Base-by-base conservation (phyloP, 53 echinoderm and acorn worm genomes). In the Antedon mediterranea region DNA sequence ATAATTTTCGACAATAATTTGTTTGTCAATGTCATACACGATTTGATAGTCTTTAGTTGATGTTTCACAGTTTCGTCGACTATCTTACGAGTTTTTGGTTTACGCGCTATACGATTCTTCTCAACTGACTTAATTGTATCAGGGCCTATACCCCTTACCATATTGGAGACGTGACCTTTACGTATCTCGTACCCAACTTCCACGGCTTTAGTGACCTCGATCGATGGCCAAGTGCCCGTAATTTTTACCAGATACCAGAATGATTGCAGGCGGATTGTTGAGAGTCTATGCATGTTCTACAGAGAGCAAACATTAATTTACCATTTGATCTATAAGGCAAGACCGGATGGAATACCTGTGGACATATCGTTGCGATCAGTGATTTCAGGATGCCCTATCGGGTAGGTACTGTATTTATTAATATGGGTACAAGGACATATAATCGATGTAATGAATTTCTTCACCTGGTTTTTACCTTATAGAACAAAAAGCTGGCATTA, bases 11-110 rank as follows among this genome's bases (percentile, higher is more conserved):
- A 75, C 26, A 0, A 84, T 71, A 28, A 88, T 81, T 4, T 88
- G 28, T 41, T 91, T 91, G 42, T 83, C 82, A 41, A n/a, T n/a
- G n/a, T n/a, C 89, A 89, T 37, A n/a, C n/a, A 88, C 88, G 3
- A 90, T 78, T 18, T 88, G 30, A 29, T 90, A 88, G 34, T 90
- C 85, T 77, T 90, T 90, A 11, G 34, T 79, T 20, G 20, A 23
- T 13, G 32, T 28, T n/a, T n/a, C n/a, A n/a, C n/a, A n/a, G n/a
- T n/a, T 31, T 72, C 82, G 29, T 28, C 85, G 0, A 88, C 18
- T 0, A 88, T 78, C 78, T 37, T 37, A 6, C 37, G 11, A 37
- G 37, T 6, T 37, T 37, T 37, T 37, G 37, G 37, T 11, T 37
- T n/a, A n/a, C n/a, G 37, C 4, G 37, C 37, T 6, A 37, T 37